Base-by-base conservation (phyloP, 2,113 vertebrate species). In the Pelecanus crispus region DNA sequence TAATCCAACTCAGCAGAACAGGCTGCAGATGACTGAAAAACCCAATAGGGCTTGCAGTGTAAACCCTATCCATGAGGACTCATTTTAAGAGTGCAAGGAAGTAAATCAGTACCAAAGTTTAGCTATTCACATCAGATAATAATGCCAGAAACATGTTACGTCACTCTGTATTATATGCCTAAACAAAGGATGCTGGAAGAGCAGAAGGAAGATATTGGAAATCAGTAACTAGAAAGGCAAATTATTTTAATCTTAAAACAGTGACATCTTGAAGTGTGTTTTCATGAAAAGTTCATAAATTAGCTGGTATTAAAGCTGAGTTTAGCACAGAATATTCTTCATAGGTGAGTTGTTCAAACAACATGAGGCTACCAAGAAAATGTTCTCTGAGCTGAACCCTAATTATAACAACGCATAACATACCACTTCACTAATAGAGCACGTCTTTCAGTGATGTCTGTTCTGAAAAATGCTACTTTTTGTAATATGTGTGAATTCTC, bases 291-390 rank as follows among this genome's bases (percentile, higher is more conserved):
- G 66, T 87, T 96, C 58, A 91, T 55, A 92, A 80, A 78, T 8
- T 36, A 92, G 86, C 42, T 93, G 92, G 81, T 92, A 94, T 90
- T 79, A 78, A 74, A 87, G 40, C 9, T 17, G 56, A 63, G 65
- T 89, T 97, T 75, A 97, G 52, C 36, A 85, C 36, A 92, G 63
- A 93, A 72, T 86, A 97, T 91, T 91, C 87, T 90, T 94, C 80
- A 90, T 65, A 61, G 92, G 40, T 71, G 52, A 97, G 95, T 95
- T 96, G 88, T 29, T 95, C 45, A 87, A 91, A 90, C 44, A 90
- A 88, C 55, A 59, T 42, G 31, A 3, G 5, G 90, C 79, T 82
- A 86, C 55, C 22, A 58, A 88, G 88, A 82, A 74, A 86, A 82
- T 2, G 20, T 82, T 81, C 52, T 81, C 63, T 36, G 71, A 95